Percentiles rank a stretch among this genome's conserved stretches.
These are phyloP conservation scores for Mohoua ochrocephala DNA, from an alignment of 2,113 vertebrate genomes.

Conservation along the genomic window DNA sequence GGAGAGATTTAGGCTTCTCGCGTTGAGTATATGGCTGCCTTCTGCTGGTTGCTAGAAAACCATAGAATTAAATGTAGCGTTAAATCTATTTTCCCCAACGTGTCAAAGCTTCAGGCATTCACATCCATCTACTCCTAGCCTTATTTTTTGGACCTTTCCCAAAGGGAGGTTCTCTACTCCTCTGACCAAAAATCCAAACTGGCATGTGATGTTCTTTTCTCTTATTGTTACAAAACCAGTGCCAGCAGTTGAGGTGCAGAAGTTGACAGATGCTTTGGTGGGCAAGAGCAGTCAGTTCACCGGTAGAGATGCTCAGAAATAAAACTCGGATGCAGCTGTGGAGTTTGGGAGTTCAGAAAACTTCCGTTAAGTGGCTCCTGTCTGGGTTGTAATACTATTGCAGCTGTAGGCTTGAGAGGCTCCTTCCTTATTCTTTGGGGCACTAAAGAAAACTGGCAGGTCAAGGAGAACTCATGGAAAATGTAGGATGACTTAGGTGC, in stretches of 20 bases:
- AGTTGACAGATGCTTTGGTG: background rate
- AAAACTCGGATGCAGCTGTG: background rate
- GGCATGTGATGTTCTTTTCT: background rate
- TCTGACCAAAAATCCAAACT: background rate
- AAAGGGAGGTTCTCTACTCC: background rate
- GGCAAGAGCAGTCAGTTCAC: background rate
- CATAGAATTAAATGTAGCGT: background rate
- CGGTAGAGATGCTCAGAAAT: background rate
- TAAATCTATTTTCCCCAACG: background rate
- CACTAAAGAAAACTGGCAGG: background rate
- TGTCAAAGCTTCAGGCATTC: background rate
- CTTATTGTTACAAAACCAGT: background rate
- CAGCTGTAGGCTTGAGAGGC: background rate
- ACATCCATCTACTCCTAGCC: background rate
- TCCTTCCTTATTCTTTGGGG: background rate
- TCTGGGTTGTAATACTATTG: background rate
- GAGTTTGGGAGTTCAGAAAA: background rate
- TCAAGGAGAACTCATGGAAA: background rate
- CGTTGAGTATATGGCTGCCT: background rate
- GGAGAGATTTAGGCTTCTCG: background rate
- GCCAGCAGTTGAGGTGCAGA: background rate
- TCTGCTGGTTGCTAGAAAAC: background rate
- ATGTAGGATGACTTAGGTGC: background rate
- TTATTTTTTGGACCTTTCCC: background rate
- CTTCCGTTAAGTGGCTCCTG: background rate